Base-by-base conservation (phyloP, 2,113 vertebrate genomes). In the Rhizomys pruinosus region DNA sequence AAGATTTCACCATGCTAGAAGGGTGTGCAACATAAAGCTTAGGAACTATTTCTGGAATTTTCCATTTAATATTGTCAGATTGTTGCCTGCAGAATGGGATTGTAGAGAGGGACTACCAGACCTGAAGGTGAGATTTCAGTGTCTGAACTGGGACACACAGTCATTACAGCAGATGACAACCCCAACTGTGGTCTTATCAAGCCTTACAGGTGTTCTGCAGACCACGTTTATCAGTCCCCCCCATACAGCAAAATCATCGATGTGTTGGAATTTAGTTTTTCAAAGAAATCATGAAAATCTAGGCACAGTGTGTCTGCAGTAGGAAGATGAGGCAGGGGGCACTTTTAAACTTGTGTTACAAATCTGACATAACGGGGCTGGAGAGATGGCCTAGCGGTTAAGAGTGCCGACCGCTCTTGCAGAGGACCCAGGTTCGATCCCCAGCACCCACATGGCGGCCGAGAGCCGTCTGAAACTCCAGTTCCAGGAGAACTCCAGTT, bases 121-220 rank as follows among this genome's bases (percentile, higher is more conserved):
- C 42, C 61, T 37, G n/a, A 20, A 79, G n/a, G 55, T 1, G 7
- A 63, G 42, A 25, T 20, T 66, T n/a, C 66, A 39, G 0, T 34
- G 0, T 8, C 2, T 23, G 20, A 61, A 39, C 23, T 32, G 1
- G 2, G 32, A 23, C 25, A 39, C 5, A 2, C 87, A 66, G 23
- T 19, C 23, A 1, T 8, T 5, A 7, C 15, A 0, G 5, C 52
- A 9, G 22, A 25, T 0, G 1, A 0, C 1, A 9, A 29, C 42
- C 42, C 12, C 13, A 25, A n/a, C 10, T 5, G 19, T 34, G 52
- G 10, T n/a, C 55, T 69, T n/a, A 44, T 2, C 71, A n/a, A 22
- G 5, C 3, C 8, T 66, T 15, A 37, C 17, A 25, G 64, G 10
- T 47, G 17, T 4, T 47, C 29, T 23, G 17, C 39, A 63, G 52